Evolutionary conservation across 2,113 vertebrate genomes (phyloP), one percentile per base, ranked within the genome.

Genomic region (Microcebus murinus): DNA sequence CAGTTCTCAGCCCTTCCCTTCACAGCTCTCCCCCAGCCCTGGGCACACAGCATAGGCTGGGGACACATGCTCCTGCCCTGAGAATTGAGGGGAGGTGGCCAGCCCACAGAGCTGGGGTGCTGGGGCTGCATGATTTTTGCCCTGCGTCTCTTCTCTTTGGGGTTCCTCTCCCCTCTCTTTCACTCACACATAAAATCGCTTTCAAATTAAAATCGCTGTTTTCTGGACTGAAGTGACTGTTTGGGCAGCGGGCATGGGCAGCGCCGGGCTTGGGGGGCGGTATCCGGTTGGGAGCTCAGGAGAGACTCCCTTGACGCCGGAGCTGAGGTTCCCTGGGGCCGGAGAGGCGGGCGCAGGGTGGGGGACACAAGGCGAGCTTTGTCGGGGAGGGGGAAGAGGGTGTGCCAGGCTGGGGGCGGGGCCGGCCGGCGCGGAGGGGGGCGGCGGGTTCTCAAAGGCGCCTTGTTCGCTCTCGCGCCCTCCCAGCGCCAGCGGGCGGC

Each of bases 131-230:
- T 97, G 97, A 88, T 31, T 95, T 97, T 92, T 92, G 81, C 95
- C 85, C 93, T 27, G 90, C 55, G 34, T 77, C 76, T 65, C 48
- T 76, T 88, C 81, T 79, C 81, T 80, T n/a, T 57, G 52, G 82
- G 70, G 68, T 31, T 39, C 84, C 74, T 86, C 86, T n/a, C 63
- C 45, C 57, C 48, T 17, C 92, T 61, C 55, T 57, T 57, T 57
- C 73, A 21, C 86, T 89, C 63, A 59, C 68, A 94, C 86, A 94
- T 96, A 95, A 97, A 97, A 81, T 96, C 45, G 96, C 98, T 97
- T 97, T 97, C 97, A 95, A 97, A 97, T 97, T 97, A 97, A 96
- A 97, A 71, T 79, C 10, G 17, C 39, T 71, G 88, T 96, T 96
- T 97, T 97, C 86, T 93, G 96, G 85, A 95, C 86, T 79, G 88